These are phyloP conservation scores for Tetramorium parvispinum DNA, from an alignment of 1,140 invertebrate species.

Conservation along the genomic window DNA sequence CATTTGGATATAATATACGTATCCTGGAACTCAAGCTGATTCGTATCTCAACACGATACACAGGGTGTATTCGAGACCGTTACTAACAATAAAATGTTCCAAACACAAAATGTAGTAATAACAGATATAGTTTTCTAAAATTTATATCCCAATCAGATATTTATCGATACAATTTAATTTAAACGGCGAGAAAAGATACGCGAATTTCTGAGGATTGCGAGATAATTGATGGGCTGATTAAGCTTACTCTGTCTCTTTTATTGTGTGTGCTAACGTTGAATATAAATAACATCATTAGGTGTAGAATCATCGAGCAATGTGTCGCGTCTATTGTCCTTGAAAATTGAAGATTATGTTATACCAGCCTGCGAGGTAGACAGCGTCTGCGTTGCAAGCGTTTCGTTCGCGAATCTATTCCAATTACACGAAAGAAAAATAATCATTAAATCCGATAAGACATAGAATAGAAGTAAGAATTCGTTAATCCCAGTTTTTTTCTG, in stretches of 20 bases:
- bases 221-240: neutral
- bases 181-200: neutral
- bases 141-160: neutral
- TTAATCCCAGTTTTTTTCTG: neutral
- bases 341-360: constrained; percentile 5
- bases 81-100: neutral
- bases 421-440: constrained; percentile 10
- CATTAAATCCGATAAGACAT: neutral
- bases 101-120: neutral
- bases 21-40: neutral
- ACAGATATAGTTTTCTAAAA: neutral
- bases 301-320: neutral
- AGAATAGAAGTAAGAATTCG: neutral
- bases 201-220: neutral
- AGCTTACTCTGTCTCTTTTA: neutral
- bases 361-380: neutral
- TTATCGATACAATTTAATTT: neutral
- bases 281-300: neutral
- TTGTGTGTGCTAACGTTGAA: neutral
- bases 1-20: neutral
- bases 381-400: neutral
- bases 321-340: neutral
- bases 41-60: neutral
- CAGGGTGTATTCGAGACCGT: neutral
- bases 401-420: neutral